Evolutionary conservation across 2,797 vertebrate species (phyloP), one percentile per base, ranked within the genome.

Genomic region (Serranus cabrilla): DNA sequence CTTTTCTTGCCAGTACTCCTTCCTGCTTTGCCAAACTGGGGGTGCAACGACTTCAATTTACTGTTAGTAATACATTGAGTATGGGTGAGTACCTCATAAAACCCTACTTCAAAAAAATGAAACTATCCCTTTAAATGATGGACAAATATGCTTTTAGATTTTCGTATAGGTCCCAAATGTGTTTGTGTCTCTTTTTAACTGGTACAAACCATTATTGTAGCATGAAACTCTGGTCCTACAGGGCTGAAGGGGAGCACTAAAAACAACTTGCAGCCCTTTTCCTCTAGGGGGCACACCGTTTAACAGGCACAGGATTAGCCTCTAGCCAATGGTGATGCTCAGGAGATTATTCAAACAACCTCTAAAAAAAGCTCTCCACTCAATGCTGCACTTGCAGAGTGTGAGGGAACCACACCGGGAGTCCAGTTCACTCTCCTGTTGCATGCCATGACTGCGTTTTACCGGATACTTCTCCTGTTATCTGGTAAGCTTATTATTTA

Each of bases 381-480:
- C 84, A 42, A 20, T 11, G 25, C 73, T 69, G 3, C 70, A 18
- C 82, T 81, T 83, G 65, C 67, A 69, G 61, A 46, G 76, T 50
- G 55, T 72, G 60, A 79, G 81, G 71, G 80, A 84, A 50, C 21
- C n/a, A 47, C 71, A 78, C 77, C 81, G 37, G 56, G 61, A 56
- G 71, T 76, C 83, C 34, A 76, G 52, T 49, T 67, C 73, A 77
- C 69, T 78, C 60, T 73, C 76, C 78, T 87, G 76, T 84, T 88
- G 66, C 50, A 43, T 47, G 55, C 25, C 89, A 94, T 95, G 93
- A 58, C 88, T 76, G 75, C 69, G 4, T 78, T 94, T 78, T 79
- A 73, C 76, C 45, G 86, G 74, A 86, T 88, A 47, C 79, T 95
- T 61, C 84, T 96, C 21, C 78, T 96, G 20, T 69, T 95, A 5